Base-by-base conservation (phyloP, 1,140 invertebrate species). In the Streblospio benedicti region DNA sequence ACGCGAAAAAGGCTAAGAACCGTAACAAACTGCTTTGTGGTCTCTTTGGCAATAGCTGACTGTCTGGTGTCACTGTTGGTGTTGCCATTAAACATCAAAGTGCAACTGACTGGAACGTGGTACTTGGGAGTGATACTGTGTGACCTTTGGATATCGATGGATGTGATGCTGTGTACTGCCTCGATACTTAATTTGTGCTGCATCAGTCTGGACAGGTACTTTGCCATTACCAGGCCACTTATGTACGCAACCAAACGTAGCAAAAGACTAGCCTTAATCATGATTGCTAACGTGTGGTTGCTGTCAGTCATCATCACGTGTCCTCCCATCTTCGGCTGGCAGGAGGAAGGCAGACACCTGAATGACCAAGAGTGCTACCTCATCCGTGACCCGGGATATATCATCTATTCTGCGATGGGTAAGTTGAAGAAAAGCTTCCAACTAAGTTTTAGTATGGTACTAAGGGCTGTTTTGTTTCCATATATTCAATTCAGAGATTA, bases 271-370 rank as follows among this genome's bases (percentile, higher is more conserved):
- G 91, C 91, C 0, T 85, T 86, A 0, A 77, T 93, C 31, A 97
- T 96, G 93, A 95, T 97, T 64, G 84, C 85, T 0, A 83, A 90
- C 6, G 93, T 96, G 27, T 97, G 93, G 93, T 80, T 93, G 16
- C 82, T 94, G 69, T 93, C 90, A 1, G 90, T 87, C 9, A 81
- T 94, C 25, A 91, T 97, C 57, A 95, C 91, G 72, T 92, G 96
- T 68, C 93, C 93, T 5, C 93, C 93, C 9, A 80, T 97, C 14
- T 81, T 97, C 27, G 93, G 93, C 1, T 97, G 93, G 93, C 88
- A 45, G 90, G 69, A 87, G 43, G 85, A 57, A 78, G 85, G 59
- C 23, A 25, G 61, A 38, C 33, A 33, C 90, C 68, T 87, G 18
- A 85, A 56, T 78, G 85, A 60, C 33, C n/a, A 51, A 41, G 16